These are phyloP conservation scores for Upupa epops DNA, from an alignment of 2,113 vertebrate genomes.

Conservation along the genomic window DNA sequence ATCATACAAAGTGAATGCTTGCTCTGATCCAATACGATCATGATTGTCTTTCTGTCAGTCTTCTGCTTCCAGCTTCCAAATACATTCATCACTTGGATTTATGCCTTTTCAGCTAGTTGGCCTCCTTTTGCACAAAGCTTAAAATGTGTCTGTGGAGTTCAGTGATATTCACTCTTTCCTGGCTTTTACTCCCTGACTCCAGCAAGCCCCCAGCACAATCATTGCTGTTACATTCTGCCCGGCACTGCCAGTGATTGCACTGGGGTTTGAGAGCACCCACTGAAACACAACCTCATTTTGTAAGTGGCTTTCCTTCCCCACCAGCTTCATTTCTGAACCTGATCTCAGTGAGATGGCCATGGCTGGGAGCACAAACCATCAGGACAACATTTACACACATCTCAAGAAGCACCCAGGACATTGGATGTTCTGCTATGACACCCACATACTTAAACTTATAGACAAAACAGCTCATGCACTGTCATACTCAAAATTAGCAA, in stretches of 20 bases:
- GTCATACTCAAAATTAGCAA: conserved; percentile 50
- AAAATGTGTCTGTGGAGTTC: background rate
- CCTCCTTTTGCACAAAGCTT: background rate
- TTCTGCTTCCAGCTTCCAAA: background rate
- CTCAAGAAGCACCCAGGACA: background rate
- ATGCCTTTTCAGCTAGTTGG: background rate
- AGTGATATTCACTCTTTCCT: background rate
- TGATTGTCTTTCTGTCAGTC: background rate
- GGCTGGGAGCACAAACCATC: accelerated
- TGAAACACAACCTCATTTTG: accelerated
- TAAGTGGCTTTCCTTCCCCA: background rate
- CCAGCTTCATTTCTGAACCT: background rate
- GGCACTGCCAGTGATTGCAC: background rate
- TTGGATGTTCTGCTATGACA: background rate
- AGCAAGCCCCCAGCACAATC: background rate
- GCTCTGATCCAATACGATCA: background rate
- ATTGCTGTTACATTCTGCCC: background rate
- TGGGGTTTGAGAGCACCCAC: background rate
- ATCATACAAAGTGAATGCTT: background rate
- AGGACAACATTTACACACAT: accelerated
- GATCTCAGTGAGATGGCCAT: background rate
- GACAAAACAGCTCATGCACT: conserved; percentile 23
- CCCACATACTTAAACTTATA: conserved; percentile 14
- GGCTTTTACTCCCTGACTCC: background rate
- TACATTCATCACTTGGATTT: background rate